Conservation (phyloP, 2,797 vertebrate genomes). For the Fratercula arctica region DNA sequence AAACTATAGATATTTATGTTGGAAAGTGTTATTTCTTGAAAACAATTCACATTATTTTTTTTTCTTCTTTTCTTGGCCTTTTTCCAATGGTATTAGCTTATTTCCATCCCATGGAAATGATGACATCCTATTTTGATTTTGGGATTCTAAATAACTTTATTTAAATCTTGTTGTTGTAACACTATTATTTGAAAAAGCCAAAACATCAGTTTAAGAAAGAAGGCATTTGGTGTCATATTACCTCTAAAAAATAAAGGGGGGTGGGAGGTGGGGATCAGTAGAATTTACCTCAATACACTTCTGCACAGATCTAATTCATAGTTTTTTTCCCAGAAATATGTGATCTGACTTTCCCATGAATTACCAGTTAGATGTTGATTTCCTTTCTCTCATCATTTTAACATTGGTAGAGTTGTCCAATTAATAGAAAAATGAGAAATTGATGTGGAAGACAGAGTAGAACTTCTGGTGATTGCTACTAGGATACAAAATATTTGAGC, state of each 20-base stretch:
- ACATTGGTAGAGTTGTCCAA: neutral
- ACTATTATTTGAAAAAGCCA: neutral
- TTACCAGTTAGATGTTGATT: neutral
- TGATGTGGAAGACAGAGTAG: neutral
- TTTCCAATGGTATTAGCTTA: neutral
- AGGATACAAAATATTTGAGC: neutral
- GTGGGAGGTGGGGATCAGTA: neutral
- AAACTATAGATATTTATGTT: neutral
- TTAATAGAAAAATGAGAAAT: neutral
- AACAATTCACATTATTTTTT: neutral
- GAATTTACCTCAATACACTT: neutral
- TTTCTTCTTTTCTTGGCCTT: neutral
- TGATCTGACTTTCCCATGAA: neutral
- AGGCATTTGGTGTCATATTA: neutral
- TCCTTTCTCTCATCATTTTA: neutral
- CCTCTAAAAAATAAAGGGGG: rapidly evolving
- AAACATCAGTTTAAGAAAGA: neutral
- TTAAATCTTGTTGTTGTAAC: neutral
- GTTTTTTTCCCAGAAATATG: neutral
- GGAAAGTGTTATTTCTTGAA: neutral
- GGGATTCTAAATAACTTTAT: neutral
- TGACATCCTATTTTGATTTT: neutral
- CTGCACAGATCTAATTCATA: neutral
- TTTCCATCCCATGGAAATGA: neutral
- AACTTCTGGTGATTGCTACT: neutral